Evolutionary conservation across 2,888 invertebrate genomes (phyloP).

Genomic region (Lasiommata megera): DNA sequence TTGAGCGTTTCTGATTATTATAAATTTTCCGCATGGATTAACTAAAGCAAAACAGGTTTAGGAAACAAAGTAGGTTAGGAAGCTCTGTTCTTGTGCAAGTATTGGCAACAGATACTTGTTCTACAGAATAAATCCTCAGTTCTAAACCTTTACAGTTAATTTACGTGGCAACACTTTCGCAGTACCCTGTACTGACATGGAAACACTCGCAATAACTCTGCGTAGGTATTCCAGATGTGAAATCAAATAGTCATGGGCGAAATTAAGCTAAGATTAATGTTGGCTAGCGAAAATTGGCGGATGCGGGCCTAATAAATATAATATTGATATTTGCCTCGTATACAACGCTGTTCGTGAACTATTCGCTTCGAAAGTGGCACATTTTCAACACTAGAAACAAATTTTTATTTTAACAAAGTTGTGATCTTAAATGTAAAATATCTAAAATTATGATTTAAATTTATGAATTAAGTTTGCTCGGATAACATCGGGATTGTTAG

Average conservation of each 20-base stretch:
- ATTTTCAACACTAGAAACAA: not conserved
- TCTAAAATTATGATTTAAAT: too few species aligned
- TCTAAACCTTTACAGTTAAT: constrained; percentile 20
- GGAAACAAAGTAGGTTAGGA: not conserved
- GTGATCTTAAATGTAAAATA: too few species aligned
- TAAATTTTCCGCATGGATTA: too few species aligned
- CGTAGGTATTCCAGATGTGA: constrained; percentile 37
- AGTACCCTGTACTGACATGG: constrained; percentile 29
- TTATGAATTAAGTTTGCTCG: too few species aligned
- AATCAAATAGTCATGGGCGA: constrained; percentile 29
- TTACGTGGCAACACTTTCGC: constrained; percentile 33
- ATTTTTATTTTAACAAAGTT: too few species aligned
- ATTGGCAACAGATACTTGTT: not conserved
- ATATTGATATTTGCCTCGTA: not conserved
- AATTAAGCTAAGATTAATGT: constrained; percentile 27
- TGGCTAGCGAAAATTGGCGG: constrained; percentile 4
- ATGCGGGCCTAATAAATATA: constrained; percentile 1
- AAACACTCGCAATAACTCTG: constrained; percentile 36
- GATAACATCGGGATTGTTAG: too few species aligned
- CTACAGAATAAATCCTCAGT: constrained; percentile 21
- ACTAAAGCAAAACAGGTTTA: not conserved
- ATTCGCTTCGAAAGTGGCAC: not conserved
- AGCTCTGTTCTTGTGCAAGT: not conserved
- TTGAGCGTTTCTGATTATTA: too few species aligned
- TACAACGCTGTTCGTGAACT: not conserved